These are phyloP conservation scores for Ommatoiulus sabulosus DNA, from an alignment of 2,888 invertebrate genomes.

Conservation along the genomic window DNA sequence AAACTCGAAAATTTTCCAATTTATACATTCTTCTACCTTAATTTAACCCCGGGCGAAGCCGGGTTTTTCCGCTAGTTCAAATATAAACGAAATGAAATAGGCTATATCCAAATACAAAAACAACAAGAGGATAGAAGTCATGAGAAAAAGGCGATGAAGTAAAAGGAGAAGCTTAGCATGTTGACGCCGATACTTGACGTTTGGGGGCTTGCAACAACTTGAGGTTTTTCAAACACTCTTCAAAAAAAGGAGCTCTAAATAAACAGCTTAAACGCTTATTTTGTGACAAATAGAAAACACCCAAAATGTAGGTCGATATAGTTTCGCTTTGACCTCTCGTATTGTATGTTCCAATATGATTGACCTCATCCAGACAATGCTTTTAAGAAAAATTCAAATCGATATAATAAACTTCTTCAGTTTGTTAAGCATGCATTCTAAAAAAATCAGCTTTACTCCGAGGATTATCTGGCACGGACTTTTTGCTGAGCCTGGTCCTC, in stretches of 20 bases:
- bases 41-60: too few species aligned
- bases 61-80: not conserved
- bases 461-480: not conserved
- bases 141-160: constrained; percentile 16
- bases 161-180: constrained; percentile 3
- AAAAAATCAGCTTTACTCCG: not conserved
- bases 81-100: constrained; percentile 15
- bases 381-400: not conserved
- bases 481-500: too few species aligned
- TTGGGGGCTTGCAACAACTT: constrained; percentile 26
- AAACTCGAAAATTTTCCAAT: too few species aligned
- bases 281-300: not conserved
- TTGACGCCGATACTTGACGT: constrained; percentile 25
- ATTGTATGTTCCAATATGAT: not conserved
- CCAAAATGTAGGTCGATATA: not conserved
- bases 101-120: constrained; percentile 34
- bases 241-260: not conserved
- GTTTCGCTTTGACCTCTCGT: not conserved
- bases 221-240: constrained; percentile 19
- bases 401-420: not conserved
- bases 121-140: not conserved
- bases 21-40: too few species aligned
- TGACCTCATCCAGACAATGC: constrained; percentile 16
- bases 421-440: not conserved
- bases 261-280: constrained; percentile 27